These are phyloP conservation scores for Arctia plantaginis DNA, from an alignment of 2,888 invertebrate species.

Conservation along the genomic window DNA sequence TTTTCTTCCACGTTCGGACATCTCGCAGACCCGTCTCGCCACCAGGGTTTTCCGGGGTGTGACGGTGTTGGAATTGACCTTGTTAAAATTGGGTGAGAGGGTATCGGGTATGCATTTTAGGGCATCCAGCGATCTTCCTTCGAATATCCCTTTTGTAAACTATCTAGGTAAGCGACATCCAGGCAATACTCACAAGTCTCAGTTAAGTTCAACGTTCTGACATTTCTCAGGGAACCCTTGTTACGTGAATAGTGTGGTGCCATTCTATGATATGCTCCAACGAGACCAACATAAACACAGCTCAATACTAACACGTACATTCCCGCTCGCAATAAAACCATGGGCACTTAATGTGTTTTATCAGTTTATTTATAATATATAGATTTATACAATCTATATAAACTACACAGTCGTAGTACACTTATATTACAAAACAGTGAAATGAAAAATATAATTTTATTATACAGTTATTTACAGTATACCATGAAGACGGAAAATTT, in stretches of 20 bases:
- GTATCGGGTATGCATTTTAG: not conserved
- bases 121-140: no score
- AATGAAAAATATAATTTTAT: constrained; percentile 6
- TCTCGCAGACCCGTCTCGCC: not conserved
- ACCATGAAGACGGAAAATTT: not conserved
- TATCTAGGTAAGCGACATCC: not conserved
- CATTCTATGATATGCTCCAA: not conserved
- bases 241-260: constrained; percentile 4
- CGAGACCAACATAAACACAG: not conserved
- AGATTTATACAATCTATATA: constrained; percentile 34
- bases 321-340: constrained; percentile 37
- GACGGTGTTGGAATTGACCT: not conserved
- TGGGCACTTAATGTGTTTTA: constrained; percentile 25
- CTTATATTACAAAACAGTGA: constrained; percentile 25
- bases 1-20: not conserved
- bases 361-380: constrained; percentile 36
- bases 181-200: constrained; percentile 47
- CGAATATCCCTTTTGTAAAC: not conserved
- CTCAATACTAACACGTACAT: constrained; percentile 21
- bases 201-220: constrained; percentile 35
- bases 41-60: not conserved
- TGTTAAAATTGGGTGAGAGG: not conserved
- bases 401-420: constrained; percentile 9
- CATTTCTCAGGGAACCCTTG: no score
- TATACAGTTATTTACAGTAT: not conserved